phyloP scores from a whole-genome alignment of 2,888 invertebrate genomes.

The Drosophila eohydei region DNA sequence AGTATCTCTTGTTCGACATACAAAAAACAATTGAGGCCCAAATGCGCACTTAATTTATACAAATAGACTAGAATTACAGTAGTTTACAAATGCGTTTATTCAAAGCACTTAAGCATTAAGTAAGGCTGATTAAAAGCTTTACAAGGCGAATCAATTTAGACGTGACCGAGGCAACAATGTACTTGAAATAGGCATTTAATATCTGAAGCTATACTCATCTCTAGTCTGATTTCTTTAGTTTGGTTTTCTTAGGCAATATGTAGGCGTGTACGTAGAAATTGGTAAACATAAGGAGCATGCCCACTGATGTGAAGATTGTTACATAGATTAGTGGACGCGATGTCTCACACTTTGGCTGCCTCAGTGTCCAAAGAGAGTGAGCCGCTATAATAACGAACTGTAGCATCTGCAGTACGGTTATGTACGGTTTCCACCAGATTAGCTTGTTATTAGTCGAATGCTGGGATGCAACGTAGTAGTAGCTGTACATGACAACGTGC shows the following conservation, averaged over 20 bases:
- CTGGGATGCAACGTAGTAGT: conserved; percentile 50
- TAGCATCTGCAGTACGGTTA: conserved; percentile 55
- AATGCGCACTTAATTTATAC: background rate
- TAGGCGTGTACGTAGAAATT: conserved; percentile 49
- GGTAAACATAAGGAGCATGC: conserved; percentile 55
- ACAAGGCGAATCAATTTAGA: background rate
- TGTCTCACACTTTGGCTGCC: conserved; percentile 42
- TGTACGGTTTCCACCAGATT: conserved; percentile 63
- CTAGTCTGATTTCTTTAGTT: background rate
- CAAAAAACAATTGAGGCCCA: background rate
- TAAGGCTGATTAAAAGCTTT: background rate
- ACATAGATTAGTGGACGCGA: conserved; percentile 19
- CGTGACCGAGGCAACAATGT: background rate
- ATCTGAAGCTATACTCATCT: background rate
- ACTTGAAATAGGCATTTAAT: background rate
- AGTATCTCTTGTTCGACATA: background rate
- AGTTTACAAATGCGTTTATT: background rate
- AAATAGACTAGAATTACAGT: background rate
- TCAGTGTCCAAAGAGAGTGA: conserved; percentile 40
- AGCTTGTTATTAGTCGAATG: background rate
- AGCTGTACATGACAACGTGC: conserved; percentile 55
- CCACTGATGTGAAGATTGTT: conserved; percentile 17
- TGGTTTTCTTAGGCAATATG: conserved; percentile 4
- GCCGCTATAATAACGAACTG: conserved; percentile 48
- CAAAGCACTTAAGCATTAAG: background rate